phyloP scores from a whole-genome alignment of 1,140 invertebrate genomes.

The Pemphigus obesinymphae region DNA sequence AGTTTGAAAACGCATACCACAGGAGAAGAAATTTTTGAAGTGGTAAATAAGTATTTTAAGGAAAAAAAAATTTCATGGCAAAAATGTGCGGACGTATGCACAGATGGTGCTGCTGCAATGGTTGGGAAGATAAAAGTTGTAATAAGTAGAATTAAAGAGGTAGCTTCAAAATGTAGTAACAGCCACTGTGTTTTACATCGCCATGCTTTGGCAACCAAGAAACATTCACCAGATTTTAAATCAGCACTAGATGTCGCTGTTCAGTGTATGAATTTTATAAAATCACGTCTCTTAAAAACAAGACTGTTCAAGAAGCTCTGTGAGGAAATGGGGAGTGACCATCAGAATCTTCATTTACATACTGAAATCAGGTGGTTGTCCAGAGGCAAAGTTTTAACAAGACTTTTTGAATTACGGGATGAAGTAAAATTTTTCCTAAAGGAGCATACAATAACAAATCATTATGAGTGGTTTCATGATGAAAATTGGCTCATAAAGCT shows the following conservation, averaged over 20 bases:
- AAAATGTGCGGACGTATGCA: conserved; percentile 12
- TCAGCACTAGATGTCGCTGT: conserved; percentile 2
- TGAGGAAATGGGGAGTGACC: conserved; percentile 22
- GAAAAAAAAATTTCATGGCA: conserved; percentile 12
- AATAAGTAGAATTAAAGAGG: neutral
- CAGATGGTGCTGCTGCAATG: conserved; percentile 33
- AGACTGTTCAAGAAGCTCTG: conserved; percentile 28
- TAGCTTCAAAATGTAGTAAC: conserved; percentile 8
- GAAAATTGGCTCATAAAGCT: no score
- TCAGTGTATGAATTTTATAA: conserved; percentile 25
- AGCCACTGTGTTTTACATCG: conserved; percentile 22
- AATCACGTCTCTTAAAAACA: conserved; percentile 5
- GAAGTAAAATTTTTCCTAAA: no score
- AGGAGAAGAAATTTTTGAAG: conserved; percentile 22
- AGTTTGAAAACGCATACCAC: conserved; percentile 18
- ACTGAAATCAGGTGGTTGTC: no score
- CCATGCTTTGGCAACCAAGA: conserved; percentile 25
- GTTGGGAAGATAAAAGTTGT: conserved; percentile 7
- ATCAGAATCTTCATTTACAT: no score
- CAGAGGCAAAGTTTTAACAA: no score
- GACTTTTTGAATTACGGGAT: no score
- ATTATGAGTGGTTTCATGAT: no score
- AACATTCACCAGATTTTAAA: conserved; percentile 5
- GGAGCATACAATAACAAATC: no score
- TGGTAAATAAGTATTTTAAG: neutral